phyloP scores from a whole-genome alignment of 1,140 invertebrate species.

The Halesus radiatus region DNA sequence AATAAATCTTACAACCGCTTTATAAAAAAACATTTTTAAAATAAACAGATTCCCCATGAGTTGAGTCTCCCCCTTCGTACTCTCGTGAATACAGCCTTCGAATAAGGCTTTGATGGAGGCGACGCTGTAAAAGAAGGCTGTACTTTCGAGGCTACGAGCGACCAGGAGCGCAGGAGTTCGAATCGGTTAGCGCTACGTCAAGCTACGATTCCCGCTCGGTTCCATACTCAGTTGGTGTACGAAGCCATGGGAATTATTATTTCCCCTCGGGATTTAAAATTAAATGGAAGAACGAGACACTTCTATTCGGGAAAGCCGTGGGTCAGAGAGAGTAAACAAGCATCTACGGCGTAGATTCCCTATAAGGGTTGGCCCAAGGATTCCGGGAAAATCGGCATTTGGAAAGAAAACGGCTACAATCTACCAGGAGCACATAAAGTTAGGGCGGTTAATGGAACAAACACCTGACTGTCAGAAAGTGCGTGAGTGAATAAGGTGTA shows the following conservation, averaged over 20 bases:
- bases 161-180: slow-evolving; percentile 47
- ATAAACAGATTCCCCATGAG: no score
- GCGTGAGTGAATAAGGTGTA: slow-evolving; percentile 18
- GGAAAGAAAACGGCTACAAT: slow-evolving; percentile 53
- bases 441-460: slow-evolving; percentile 10
- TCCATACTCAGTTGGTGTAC: not conserved
- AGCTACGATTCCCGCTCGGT: not conserved
- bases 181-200: slow-evolving; percentile 17
- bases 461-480: not conserved
- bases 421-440: slow-evolving; percentile 47
- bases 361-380: slow-evolving; percentile 56
- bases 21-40: no score
- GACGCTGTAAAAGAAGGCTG: slow-evolving; percentile 55
- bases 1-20: no score
- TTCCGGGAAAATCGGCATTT: slow-evolving; percentile 47
- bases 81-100: not conserved
- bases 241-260: slow-evolving; percentile 18
- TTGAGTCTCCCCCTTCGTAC: no score
- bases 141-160: slow-evolving; percentile 56
- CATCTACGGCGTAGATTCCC: slow-evolving; percentile 45
- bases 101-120: slow-evolving; percentile 31
- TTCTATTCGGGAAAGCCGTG: not conserved
- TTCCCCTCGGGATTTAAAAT: not conserved
- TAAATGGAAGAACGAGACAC: slow-evolving; percentile 23
- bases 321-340: slow-evolving; percentile 27